Base-by-base conservation (phyloP, 2,888 invertebrate species). In the Cremastinae sp. region DNA sequence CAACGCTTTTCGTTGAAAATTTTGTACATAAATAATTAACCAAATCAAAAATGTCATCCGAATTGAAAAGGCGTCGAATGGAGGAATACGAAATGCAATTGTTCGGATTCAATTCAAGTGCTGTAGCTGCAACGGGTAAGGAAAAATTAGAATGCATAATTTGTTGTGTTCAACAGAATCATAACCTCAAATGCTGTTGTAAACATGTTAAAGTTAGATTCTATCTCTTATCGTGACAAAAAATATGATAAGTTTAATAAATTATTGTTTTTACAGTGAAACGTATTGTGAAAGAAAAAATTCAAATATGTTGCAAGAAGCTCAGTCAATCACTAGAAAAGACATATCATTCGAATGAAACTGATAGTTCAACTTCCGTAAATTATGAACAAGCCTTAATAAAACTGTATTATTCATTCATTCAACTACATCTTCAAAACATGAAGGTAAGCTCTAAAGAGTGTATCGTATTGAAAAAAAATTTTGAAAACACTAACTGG, bases 361-460 rank as follows among this genome's bases (percentile, higher is more conserved):
- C 16, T 10, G 28, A 41, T 49, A n/a, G 10, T 28, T 28, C n/a
- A 41, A n/a, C 10, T 1, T 49, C 51, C 14, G 9, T 49, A n/a
- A 12, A 12, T 9, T 49, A 43, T 14, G 49, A 43, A 7, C 51
- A 28, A 53, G 53, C 3, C n/a, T 59, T 69, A 18, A 7, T 43
- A 9, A 51, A 69, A 22, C 9, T 22, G 5, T 69, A 69, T 69
- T 12, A 10, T 3, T 59, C 43, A 9, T 9, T 43, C 51, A 59
- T 41, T 1, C 43, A 43, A 18, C 41, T 22, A 22, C 51, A 59
- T 8, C 12, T 41, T n/a, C 28, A 9, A 10, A 43, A 22, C 59
- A 51, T 69, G 69, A 69, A 59, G 69, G 69, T 69, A 69, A 68
- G 28, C 5, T n/a, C n/a, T 5, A 5, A 28, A 28, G 28, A 5